phyloP scores from a whole-genome alignment of 2,888 invertebrate species.

The Microplitis manilae region DNA sequence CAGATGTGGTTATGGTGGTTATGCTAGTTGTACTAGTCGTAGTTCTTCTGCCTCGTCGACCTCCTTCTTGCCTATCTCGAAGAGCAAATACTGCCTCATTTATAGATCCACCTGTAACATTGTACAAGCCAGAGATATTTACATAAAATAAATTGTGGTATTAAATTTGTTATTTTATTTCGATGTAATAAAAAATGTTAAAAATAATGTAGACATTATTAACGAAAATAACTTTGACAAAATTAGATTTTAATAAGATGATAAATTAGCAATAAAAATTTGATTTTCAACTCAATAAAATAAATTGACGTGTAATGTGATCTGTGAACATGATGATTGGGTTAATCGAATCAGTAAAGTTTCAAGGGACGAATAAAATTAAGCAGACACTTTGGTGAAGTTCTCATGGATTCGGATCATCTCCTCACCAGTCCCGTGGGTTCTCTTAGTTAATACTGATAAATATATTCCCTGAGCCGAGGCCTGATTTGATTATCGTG shows the following conservation, averaged over 20 bases:
- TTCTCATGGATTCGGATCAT: conserved; percentile 32
- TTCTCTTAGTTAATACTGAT: conserved; percentile 26
- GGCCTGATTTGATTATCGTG: conserved; percentile 52
- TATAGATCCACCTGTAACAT: conserved; percentile 63
- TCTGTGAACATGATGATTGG: conserved; percentile 19
- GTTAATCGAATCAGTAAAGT: conserved; percentile 19
- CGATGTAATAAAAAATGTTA: neutral
- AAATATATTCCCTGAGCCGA: conserved; percentile 43
- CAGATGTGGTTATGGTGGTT: conserved; percentile 43
- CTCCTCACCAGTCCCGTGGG: conserved; percentile 21
- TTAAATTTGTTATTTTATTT: neutral
- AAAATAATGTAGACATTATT: neutral
- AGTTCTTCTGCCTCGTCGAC: conserved; percentile 62
- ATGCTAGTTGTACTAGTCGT: conserved; percentile 55
- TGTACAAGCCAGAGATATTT: conserved; percentile 26
- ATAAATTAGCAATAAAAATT: neutral
- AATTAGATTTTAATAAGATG: neutral
- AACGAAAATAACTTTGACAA: conserved; percentile 7
- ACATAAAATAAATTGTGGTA: neutral
- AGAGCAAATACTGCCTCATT: conserved; percentile 68
- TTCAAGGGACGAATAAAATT: conserved; percentile 21
- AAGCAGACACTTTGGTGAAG: conserved; percentile 35
- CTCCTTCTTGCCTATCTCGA: conserved; percentile 65
- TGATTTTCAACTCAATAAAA: conserved; percentile 7
- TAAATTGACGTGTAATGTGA: conserved; percentile 9